Base-by-base conservation (phyloP, 2,888 invertebrate genomes). In the Gerris lacustris region DNA sequence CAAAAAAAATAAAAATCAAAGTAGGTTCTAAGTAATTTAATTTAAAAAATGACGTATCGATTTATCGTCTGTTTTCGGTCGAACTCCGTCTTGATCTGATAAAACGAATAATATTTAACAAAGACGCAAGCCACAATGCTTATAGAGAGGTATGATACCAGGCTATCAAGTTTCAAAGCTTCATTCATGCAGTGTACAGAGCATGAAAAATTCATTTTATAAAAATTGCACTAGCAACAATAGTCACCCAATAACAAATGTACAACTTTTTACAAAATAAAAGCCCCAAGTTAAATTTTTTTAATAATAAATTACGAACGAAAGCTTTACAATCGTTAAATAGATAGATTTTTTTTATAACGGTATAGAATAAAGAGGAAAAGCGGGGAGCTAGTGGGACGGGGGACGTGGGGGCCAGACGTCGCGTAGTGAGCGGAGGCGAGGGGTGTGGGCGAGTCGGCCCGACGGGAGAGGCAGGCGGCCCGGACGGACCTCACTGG, bases 141-240 rank as follows among this genome's bases (percentile, higher is more conserved):
- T 55, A 55, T 55, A 55, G 15, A 55, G 5, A 5, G 55, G 55
- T 55, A 55, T 55, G 15, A 55, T 55, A 55, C 55, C 55, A 55
- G 55, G 55, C 55, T 55, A 55, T 55, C 2, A 55, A 55, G 55
- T 55, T 55, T 55, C 17, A 64, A 64, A 64, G 64, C 64, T 64
- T 31, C 64, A 6, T 64, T n/a, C 64, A 64, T 64, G 64, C 31
- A 18, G 64, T 64, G 64, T 64, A 64, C 64, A 31, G 17, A 64
- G 64, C 64, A 64, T 64, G 64, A 18, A 55, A 55, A 55, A 64
- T 31, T 64, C 64, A 18, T 18, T n/a, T 64, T 31, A 64, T 64
- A 64, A 64, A 64, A 64, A 64, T 64, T 64, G 64, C 64, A 18
- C 64, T 31, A 64, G 64, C 64, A 64, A 64, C 31, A 64, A 18